Conservation (phyloP, 2,888 invertebrate genomes). For the Xylocampa areola region DNA sequence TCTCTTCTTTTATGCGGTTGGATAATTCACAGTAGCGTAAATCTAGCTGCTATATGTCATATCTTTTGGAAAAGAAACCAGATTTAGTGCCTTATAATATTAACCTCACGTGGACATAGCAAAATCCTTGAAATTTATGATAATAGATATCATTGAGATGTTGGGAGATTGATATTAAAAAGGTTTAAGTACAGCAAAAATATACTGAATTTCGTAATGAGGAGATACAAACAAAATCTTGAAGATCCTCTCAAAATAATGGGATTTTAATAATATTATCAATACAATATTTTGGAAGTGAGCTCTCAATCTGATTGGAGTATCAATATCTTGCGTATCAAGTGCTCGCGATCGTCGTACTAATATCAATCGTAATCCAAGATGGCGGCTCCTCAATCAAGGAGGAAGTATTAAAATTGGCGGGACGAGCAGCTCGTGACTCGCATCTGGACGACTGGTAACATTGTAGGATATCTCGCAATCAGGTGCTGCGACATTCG, state of each 20-base stretch:
- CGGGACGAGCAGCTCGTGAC: conserved; percentile 42
- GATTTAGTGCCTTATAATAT: too few species aligned
- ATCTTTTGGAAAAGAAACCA: too few species aligned
- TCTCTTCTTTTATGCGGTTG: too few species aligned
- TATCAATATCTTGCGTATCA: conserved; percentile 43
- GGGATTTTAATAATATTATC: conserved; percentile 28
- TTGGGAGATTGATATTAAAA: too few species aligned
- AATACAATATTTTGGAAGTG: conserved; percentile 22
- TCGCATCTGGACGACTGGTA: conserved; percentile 45
- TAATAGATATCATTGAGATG: too few species aligned
- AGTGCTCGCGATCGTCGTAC: conserved; percentile 13
- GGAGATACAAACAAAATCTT: conserved; percentile 4
- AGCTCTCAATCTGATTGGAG: conserved; percentile 26
- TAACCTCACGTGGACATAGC: too few species aligned
- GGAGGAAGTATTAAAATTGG: conserved; percentile 57
- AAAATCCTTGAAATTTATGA: too few species aligned
- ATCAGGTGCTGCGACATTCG: conserved; percentile 31
- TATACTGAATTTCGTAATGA: too few species aligned
- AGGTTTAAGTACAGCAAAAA: too few species aligned
- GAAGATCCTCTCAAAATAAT: conserved; percentile 16
- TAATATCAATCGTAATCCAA: conserved; percentile 39
- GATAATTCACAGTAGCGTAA: too few species aligned
- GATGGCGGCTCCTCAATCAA: conserved; percentile 56
- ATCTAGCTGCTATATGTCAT: too few species aligned
- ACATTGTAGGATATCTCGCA: conserved; percentile 26